A percentile compares a stretch with the other conserved stretches of the same genome.
phyloP scores from a whole-genome alignment of 2,797 vertebrate genomes.

The Trematomus bernacchii region DNA sequence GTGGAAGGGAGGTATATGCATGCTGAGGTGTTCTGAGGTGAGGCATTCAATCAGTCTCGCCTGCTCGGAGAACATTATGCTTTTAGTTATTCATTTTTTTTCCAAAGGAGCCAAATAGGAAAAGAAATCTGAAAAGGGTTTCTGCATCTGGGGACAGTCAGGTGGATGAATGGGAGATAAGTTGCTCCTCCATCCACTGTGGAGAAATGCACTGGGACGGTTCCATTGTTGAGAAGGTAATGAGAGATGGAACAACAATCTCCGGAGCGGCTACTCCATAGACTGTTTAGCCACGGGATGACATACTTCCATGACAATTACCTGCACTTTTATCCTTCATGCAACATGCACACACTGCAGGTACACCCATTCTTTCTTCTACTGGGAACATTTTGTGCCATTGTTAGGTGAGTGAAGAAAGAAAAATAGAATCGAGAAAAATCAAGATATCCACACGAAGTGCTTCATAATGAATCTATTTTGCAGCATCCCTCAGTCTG shows the following conservation, averaged over 20 bases:
- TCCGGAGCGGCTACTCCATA: slow-evolving; percentile 33
- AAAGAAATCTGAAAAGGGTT: slow-evolving; percentile 34
- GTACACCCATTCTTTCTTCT: slow-evolving; percentile 7
- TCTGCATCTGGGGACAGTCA: slow-evolving; percentile 49
- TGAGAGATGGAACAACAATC: slow-evolving; percentile 66
- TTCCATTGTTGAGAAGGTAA: slow-evolving; percentile 57
- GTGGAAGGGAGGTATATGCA: slow-evolving; percentile 17
- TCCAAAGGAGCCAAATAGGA: slow-evolving; percentile 35
- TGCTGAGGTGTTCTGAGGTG: slow-evolving; percentile 38
- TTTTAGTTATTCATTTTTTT: slow-evolving; percentile 64
- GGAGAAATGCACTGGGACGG: slow-evolving; percentile 47
- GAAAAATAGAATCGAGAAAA: slow-evolving; percentile 38
- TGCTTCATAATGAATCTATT: slow-evolving; percentile 38
- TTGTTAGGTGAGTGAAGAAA: slow-evolving; percentile 49
- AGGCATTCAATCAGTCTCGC: slow-evolving; percentile 45
- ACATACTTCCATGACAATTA: slow-evolving; percentile 58
- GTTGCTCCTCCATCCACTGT: slow-evolving; percentile 26
- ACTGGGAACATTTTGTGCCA: slow-evolving; percentile 10
- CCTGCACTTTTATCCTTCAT: slow-evolving; percentile 7
- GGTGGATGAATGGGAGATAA: slow-evolving; percentile 56
- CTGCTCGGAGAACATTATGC: slow-evolving; percentile 33
- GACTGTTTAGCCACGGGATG: slow-evolving; percentile 56
- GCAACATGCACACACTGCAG: background rate
- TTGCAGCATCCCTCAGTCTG: slow-evolving; percentile 12
- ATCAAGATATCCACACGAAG: slow-evolving; percentile 47